Evolutionary conservation across 64 coral and sea anemone species (phyloP), one percentile per base, ranked within the genome.

Genomic region (Cladopsammia gracilis): DNA sequence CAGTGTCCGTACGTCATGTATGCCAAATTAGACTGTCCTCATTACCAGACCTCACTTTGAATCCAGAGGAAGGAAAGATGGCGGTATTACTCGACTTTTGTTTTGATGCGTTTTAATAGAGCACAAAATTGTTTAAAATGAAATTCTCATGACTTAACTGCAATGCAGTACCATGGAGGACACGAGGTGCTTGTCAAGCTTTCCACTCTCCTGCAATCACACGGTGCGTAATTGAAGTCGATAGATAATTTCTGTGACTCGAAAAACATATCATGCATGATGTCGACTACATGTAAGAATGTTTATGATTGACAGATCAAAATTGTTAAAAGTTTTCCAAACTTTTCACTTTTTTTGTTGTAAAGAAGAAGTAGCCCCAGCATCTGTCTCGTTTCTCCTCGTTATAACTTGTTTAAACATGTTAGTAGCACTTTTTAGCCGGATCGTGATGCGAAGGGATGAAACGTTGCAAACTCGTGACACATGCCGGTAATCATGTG

Each of bases 81-180:
- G 85, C 64, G 15, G n/a, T 16, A 60, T 34, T 34, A 7, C n/a
- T 1, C 5, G 18, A 75, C 16, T 3, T 58, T 5, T 10, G 13
- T 70, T 43, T 78, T 26, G 49, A 90, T 15, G 10, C 19, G 34
- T 23, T 11, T 49, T 10, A 5, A 43, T 22, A 0, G 24, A n/a
- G 10, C 25, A 14, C 22, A 22, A 8, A 26, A 62, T 75, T 18
- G 61, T 20, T 34, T 75, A 15, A 62, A 18, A 77, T 67, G 0
- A 71, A 48, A 61, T 72, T 83, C 58, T 94, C 9, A 94, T 49
- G 47, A 51, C 62, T 84, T 52, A 15, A 5, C 18, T 54, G 71
- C 73, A 25, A 96, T 96, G 95, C 91, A 89, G 56, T 79, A 96
- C 18, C 71, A 77, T 79, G 79, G 90, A 45, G 95, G 95, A 79